Evolutionary conservation across 1,140 invertebrate species (phyloP).

Genomic region (Bombus confusus): DNA sequence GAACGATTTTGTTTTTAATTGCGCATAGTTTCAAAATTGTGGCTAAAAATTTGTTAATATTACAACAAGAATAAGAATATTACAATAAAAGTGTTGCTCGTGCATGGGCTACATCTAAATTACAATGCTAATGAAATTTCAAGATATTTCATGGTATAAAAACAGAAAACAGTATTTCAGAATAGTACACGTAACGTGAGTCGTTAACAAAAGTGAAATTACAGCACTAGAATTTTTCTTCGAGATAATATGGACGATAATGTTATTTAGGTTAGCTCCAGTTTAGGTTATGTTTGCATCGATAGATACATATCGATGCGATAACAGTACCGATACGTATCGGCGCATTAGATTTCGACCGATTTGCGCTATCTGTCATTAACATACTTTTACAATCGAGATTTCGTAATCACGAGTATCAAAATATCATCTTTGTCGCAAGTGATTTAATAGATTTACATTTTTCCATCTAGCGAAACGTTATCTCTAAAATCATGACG

Average conservation of each 20-base stretch:
- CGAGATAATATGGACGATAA: neutral
- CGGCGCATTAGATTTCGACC: neutral
- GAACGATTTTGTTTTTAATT: too few relatives aligned
- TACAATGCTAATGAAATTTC: too few relatives aligned
- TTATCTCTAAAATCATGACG: constrained; percentile 10
- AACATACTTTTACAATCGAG: neutral
- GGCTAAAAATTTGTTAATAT: too few relatives aligned
- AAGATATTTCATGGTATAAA: too few relatives aligned
- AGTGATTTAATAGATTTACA: neutral
- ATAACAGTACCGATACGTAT: constrained; percentile 1
- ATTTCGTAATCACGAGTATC: neutral
- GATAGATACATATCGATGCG: neutral
- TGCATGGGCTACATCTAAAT: too few relatives aligned
- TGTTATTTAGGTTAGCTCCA: neutral
- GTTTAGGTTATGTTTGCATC: neutral
- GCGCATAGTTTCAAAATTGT: too few relatives aligned
- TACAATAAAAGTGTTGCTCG: too few relatives aligned
- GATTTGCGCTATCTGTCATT: constrained; percentile 21
- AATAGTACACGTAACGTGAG: too few relatives aligned
- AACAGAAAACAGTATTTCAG: too few relatives aligned
- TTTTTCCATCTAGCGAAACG: neutral
- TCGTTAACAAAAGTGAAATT: neutral
- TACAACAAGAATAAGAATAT: too few relatives aligned
- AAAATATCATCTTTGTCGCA: neutral
- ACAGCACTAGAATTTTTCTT: neutral